A percentile compares a stretch with the other conserved stretches of the same genome.
Conservation (phyloP, 2,113 vertebrate genomes). For the Onychostruthus taczanowskii region DNA sequence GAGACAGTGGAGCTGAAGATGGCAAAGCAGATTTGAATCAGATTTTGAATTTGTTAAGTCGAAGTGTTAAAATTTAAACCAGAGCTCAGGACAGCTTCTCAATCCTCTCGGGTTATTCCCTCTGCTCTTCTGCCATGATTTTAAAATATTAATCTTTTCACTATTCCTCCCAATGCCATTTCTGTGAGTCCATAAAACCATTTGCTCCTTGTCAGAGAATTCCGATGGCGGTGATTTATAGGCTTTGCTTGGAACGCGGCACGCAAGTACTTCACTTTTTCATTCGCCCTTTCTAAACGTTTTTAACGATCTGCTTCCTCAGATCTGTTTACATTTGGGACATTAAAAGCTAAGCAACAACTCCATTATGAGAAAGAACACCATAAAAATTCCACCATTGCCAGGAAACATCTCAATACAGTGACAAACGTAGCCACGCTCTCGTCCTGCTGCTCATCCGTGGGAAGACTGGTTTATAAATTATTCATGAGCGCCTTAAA, state of each 20-base stretch:
- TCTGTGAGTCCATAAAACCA: background rate
- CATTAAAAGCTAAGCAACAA: conserved; percentile 17
- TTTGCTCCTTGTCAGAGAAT: background rate
- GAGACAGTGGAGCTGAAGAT: background rate
- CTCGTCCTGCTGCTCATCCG: background rate
- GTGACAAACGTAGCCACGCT: background rate
- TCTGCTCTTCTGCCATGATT: background rate
- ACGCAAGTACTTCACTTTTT: background rate
- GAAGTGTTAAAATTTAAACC: background rate
- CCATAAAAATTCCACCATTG: background rate
- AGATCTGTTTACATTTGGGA: conserved; percentile 13
- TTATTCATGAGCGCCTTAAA: conserved; percentile 7
- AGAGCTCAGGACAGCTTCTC: background rate
- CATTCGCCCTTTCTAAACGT: background rate
- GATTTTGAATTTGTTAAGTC: background rate
- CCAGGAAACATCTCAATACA: background rate
- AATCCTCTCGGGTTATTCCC: background rate
- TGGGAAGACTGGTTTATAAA: conserved; percentile 1
- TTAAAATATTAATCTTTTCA: background rate
- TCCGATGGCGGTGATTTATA: accelerated
- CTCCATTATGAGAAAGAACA: background rate
- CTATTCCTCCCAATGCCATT: background rate
- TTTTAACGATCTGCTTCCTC: conserved; percentile 4
- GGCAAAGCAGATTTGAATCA: background rate
- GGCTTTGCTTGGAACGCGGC: background rate